These are phyloP conservation scores for Tupaia tana DNA, from an alignment of 2,113 vertebrate species.

Conservation along the genomic window DNA sequence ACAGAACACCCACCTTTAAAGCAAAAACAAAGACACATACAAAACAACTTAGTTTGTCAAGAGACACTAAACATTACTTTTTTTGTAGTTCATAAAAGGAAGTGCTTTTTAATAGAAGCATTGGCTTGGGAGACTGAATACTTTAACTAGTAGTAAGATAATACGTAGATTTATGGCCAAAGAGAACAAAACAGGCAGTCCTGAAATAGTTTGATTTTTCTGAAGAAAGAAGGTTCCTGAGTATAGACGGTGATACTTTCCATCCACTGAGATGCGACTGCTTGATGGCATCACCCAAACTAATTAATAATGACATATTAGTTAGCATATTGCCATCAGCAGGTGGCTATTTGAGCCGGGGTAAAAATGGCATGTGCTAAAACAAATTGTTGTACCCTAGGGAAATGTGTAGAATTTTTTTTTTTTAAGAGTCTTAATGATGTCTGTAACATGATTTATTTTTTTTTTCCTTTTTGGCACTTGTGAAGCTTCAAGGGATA, in stretches of 20 bases:
- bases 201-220: constrained; percentile 14
- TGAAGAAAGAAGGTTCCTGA: neutral
- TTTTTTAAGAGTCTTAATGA: neutral
- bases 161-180: constrained; percentile 26
- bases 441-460: neutral
- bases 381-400: constrained; percentile 56
- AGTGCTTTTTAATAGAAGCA: neutral
- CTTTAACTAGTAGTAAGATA: neutral
- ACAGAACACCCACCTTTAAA: neutral
- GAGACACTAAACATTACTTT: neutral
- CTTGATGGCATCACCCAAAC: constrained; percentile 26
- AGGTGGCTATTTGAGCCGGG: constrained; percentile 66
- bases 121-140: constrained; percentile 8
- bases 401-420: constrained; percentile 26
- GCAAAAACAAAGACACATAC: too few relatives aligned
- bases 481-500: neutral
- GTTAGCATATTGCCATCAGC: constrained; percentile 70
- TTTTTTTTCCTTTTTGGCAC: neutral
- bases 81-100: constrained; percentile 27
- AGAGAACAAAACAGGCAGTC: neutral
- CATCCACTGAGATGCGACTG: constrained; percentile 11
- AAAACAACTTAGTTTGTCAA: neutral
- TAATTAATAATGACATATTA: constrained; percentile 65
- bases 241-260: neutral
- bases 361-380: constrained; percentile 10